These are phyloP conservation scores for Macroglossus sobrinus DNA, from an alignment of 2,113 vertebrate genomes.

Conservation along the genomic window DNA sequence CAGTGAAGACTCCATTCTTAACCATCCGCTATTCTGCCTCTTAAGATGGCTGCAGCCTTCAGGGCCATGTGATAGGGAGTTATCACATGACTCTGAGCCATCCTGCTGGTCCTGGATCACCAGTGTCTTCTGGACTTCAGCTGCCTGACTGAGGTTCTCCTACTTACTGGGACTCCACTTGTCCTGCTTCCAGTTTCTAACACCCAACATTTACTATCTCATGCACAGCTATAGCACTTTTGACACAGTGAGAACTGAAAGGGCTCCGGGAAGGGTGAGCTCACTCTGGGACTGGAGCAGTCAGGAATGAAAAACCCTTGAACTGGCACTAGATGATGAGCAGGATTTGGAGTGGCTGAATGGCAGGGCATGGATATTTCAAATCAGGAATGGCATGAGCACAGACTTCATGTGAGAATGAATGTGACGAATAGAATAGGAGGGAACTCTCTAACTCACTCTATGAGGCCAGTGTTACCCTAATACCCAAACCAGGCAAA, in stretches of 20 bases:
- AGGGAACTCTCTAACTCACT: neutral
- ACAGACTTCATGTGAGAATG: neutral
- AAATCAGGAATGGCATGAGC: neutral
- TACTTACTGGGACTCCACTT: neutral
- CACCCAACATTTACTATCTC: neutral
- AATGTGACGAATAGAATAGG: neutral
- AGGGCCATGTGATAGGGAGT: neutral
- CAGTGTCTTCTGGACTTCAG: neutral
- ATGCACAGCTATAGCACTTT: neutral
- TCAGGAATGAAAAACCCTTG: neutral
- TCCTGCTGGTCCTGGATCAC: neutral
- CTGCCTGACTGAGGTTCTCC: neutral
- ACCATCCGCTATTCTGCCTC: neutral
- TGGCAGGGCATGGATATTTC: neutral
- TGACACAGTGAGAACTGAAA: neutral
- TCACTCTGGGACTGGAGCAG: neutral
- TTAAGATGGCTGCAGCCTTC: neutral
- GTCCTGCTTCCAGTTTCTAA: neutral
- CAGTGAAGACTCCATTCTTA: no score
- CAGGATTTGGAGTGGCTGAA: neutral
- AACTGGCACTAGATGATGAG: neutral
- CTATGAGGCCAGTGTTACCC: neutral
- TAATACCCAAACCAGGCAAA: neutral
- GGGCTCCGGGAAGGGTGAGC: neutral
- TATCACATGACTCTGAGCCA: neutral